phyloP scores from a whole-genome alignment of 2,113 vertebrate genomes.

The Malurus alboscapulatus region DNA sequence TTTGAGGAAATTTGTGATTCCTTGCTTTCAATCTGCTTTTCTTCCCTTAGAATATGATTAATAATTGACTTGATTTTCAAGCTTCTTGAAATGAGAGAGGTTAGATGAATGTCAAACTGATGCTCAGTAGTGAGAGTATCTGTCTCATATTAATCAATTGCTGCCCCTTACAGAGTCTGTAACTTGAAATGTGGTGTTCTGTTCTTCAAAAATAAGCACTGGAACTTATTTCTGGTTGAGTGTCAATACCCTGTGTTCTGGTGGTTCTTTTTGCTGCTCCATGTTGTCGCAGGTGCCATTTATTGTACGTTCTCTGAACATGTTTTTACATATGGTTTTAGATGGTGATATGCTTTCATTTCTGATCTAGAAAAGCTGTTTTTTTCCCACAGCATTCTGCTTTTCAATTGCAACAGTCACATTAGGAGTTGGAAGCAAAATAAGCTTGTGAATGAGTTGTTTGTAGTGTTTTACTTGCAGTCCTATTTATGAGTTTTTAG shows the following conservation, averaged over 20 bases:
- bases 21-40: not conserved
- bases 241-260: not conserved
- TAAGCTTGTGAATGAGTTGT: not conserved
- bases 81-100: not conserved
- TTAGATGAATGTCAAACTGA: not conserved
- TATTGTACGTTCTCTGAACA: not conserved
- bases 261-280: not conserved
- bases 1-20: not conserved
- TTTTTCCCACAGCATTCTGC: not conserved
- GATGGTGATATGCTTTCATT: not conserved
- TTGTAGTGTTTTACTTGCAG: not conserved
- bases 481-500: not conserved
- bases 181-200: not conserved
- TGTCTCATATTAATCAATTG: not conserved
- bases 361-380: not conserved
- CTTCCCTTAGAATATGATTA: not conserved
- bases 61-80: not conserved
- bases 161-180: not conserved
- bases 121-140: rapidly evolving
- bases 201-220: not conserved
- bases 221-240: not conserved
- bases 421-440: not conserved
- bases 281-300: not conserved
- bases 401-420: not conserved
- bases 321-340: not conserved